Conservation (phyloP, 2,888 invertebrate species). For the Microplitis manilae region DNA sequence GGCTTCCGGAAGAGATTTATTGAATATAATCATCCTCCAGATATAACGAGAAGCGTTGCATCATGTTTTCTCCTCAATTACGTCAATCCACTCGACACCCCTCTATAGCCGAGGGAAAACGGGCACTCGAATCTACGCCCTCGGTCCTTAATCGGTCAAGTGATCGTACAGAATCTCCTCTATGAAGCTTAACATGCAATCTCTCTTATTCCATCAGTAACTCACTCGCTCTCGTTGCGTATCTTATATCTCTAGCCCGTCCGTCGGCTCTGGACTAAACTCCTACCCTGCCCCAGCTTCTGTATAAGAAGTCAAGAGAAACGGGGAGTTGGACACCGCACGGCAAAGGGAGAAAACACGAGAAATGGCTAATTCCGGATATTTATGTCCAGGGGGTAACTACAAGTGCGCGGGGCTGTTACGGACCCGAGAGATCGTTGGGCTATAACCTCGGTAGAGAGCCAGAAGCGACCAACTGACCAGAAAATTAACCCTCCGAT, state of each 20-base stretch:
- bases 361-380: constrained; percentile 73
- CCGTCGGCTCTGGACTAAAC: too few relatives aligned
- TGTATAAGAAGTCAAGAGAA: constrained; percentile 45
- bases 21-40: neutral
- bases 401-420: constrained; percentile 63
- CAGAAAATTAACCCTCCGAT: constrained; percentile 73
- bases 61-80: constrained; percentile 71
- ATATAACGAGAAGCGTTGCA: constrained; percentile 55
- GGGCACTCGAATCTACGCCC: constrained; percentile 48
- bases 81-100: constrained; percentile 70
- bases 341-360: constrained; percentile 57
- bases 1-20: neutral
- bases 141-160: constrained; percentile 72
- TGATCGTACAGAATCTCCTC: constrained; percentile 67
- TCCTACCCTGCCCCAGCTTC: neutral
- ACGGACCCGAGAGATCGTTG: constrained; percentile 69
- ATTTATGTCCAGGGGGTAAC: constrained; percentile 70
- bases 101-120: constrained; percentile 49
- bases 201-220: constrained; percentile 27
- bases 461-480: constrained; percentile 72
- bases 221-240: constrained; percentile 31
- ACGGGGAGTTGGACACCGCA: constrained; percentile 48
- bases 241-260: neutral
- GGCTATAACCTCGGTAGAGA: constrained; percentile 67
- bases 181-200: constrained; percentile 25